phyloP scores from a whole-genome alignment of 2,113 vertebrate genomes.

The Chloropsis cyanopogon region DNA sequence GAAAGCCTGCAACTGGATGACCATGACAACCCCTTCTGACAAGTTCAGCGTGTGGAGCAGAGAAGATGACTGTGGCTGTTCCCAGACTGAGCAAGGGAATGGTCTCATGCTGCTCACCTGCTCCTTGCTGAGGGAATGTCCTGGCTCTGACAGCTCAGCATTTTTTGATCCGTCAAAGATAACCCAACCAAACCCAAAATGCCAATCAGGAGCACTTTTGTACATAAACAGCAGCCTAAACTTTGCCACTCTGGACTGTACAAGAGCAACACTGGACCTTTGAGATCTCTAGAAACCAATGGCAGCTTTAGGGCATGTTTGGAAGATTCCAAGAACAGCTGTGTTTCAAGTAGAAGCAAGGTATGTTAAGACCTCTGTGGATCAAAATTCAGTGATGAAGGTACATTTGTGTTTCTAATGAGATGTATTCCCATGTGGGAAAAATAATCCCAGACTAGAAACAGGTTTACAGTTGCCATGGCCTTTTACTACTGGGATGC shows the following conservation, averaged over 20 bases:
- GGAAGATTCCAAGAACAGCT: neutral
- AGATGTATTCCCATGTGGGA: neutral
- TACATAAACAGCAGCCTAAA: neutral
- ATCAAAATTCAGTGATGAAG: neutral
- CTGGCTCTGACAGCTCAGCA: neutral
- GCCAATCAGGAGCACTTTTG: neutral
- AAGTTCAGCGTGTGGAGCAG: neutral
- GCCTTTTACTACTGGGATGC: neutral
- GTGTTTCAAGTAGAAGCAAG: neutral
- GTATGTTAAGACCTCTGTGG: neutral
- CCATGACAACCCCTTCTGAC: neutral
- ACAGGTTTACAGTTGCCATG: neutral
- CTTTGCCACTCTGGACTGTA: neutral
- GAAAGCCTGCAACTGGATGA: neutral
- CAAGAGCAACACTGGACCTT: fast-evolving
- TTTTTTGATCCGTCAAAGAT: neutral
- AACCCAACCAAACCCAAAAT: neutral
- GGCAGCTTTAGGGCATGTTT: neutral
- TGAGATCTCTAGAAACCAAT: neutral
- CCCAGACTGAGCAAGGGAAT: neutral
- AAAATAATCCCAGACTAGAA: neutral
- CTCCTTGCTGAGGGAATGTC: neutral
- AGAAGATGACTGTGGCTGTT: neutral
- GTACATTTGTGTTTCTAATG: neutral
- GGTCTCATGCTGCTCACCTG: neutral